Evolutionary conservation across 2,888 invertebrate species (phyloP), one percentile per base, ranked within the genome.

Genomic region (Metacarcinus magister): DNA sequence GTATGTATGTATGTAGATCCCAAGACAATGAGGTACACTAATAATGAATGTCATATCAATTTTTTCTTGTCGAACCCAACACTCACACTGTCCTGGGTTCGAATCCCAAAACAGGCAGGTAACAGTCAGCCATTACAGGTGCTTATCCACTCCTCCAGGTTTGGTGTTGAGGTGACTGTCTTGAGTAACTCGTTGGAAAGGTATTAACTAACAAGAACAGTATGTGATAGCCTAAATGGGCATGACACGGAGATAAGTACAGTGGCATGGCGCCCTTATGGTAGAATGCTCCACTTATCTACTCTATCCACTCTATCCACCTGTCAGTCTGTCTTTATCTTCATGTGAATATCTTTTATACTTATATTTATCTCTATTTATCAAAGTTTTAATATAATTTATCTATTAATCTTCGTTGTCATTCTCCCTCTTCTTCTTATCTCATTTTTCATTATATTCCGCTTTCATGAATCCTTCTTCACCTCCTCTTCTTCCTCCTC

Each of bases 281-380:
- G 75, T 7, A n/a, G 19, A n/a, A 28, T 28, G n/a, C 75, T n/a
- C n/a, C 75, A 75, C n/a, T 28, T 48, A 8, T 8, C 48, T 13
- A 5, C 13, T 13, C 48, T 48, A 13, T 48, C 48, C 13, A 13
- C n/a, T 48, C 48, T 48, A 13, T 48, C 48, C 13, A 13, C 13
- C 48, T 48, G 48, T 48, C 48, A 8, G 48, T 48, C 48, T 75
- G 19, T 23, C 75, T 13, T n/a, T 87, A n/a, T 87, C 87, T 32
- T 8, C 39, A 32, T 39, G 39, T 60, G 7, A 46, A 60, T 93
- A 60, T 93, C 8, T 91, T 54, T 10, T 32, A 23, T 0, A 60
- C 23, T 13, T 93, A 16, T n/a, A 93, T 93, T 13, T 32, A 93
- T 60, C 10, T 93, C 13, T 19, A 93, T 60, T 54, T 93, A 60